Evolutionary conservation across 2,888 invertebrate species (phyloP).

Genomic region (Apamea sordens): DNA sequence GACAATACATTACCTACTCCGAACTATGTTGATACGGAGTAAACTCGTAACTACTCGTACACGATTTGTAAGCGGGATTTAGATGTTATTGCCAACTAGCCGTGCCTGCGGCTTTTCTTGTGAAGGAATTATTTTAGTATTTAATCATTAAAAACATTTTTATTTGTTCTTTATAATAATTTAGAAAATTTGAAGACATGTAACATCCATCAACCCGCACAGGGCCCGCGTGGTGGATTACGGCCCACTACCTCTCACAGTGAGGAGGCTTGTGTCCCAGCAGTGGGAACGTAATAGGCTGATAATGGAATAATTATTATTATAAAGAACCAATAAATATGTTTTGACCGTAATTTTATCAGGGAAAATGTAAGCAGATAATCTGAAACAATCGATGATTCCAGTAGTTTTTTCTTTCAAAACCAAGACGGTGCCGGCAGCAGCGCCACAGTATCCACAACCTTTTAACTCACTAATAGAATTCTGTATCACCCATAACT

Average conservation of each 20-base stretch:
- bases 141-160: not conserved
- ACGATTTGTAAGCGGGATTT: constrained; percentile 24
- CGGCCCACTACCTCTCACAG: not conserved
- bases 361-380: not conserved
- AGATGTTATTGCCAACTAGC: constrained; percentile 12
- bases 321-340: not conserved
- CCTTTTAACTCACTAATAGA: not conserved
- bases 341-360: not conserved
- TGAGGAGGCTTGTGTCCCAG: not conserved
- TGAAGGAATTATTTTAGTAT: not conserved
- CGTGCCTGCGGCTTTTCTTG: not conserved
- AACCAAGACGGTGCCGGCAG: not conserved
- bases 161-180: not conserved
- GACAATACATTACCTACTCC: constrained; percentile 47
- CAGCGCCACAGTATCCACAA: not conserved
- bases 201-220: not conserved
- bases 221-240: not conserved
- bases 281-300: not conserved
- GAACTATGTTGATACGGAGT: constrained; percentile 33
- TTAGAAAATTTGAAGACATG: not conserved
- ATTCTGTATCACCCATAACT: not conserved
- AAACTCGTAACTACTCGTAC: constrained; percentile 27
- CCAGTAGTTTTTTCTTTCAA: not conserved
- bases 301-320: not conserved
- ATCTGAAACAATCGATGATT: not conserved